Base-by-base conservation (phyloP, 2,888 invertebrate species). In the Alviniconcha strummeri region DNA sequence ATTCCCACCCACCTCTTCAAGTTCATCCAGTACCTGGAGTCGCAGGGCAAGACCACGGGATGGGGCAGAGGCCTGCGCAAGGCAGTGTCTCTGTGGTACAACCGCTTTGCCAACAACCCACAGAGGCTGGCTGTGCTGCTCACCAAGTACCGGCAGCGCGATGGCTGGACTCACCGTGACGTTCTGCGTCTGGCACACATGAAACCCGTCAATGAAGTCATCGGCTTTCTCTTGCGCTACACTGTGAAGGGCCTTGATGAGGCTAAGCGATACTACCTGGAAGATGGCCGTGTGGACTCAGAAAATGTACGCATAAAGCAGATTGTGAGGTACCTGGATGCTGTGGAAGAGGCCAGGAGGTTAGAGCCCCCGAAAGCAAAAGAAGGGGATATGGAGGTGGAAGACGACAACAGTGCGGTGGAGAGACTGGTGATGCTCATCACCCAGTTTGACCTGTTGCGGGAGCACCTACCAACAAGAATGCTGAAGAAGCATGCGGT, bases 111-210 rank as follows among this genome's bases (percentile, higher is more conserved):
- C 56, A 79, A 88, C 7, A 83, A 95, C 15, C 95, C 96, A 0
- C 92, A 95, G 91, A 95, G 95, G 81, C 94, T 97, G 72, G 96
- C 95, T 0, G 94, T 95, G 88, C 95, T 95, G 87, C 94, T 96
- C 52, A 95, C 96, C 5, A 95, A 95, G 90, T 95, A 95, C 82
- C 95, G 95, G 80, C 95, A 95, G 11, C 95, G 95, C 86, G 95
- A 96, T 89, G 96, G 96, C 6, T 96, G 96, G 94, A 95, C 95
- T 0, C 97, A 97, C 92, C 96, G 95, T 89, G 96, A 96, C 88
- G 94, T 97, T n/a, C 93, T 95, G 95, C 91, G 94, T 64, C 86
- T 91, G n/a, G 82, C 89, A 60, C 90, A 91, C 77, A 85, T 87
- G 8, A 90, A 89, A 80, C 85, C 90, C 0, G 83, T 74, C n/a